These are phyloP conservation scores for Charina bottae DNA, from an alignment of 2,113 vertebrate species.

Conservation along the genomic window DNA sequence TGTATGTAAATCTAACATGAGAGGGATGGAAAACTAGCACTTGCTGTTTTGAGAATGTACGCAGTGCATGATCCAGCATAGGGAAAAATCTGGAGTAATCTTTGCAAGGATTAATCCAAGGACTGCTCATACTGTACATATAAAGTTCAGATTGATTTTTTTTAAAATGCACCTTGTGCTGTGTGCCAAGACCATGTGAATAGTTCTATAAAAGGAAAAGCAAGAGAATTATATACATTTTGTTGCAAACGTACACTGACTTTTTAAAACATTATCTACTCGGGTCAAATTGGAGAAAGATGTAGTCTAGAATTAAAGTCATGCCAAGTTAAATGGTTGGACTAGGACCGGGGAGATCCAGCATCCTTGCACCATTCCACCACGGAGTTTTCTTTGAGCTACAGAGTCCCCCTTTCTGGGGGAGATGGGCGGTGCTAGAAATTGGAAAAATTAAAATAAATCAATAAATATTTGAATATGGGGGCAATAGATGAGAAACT, in stretches of 20 bases:
- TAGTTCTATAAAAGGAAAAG: background rate
- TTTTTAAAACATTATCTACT: background rate
- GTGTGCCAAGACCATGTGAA: background rate
- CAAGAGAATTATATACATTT: background rate
- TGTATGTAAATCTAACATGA: no score
- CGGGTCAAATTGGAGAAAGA: background rate
- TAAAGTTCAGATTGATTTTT: background rate
- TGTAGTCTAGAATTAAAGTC: background rate
- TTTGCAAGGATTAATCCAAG: background rate
- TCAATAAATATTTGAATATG: background rate
- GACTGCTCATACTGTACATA: background rate
- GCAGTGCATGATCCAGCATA: background rate
- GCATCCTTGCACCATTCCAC: background rate
- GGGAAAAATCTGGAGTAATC: background rate
- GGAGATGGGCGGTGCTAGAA: no score
- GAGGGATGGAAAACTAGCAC: no score
- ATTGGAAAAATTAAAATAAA: no score
- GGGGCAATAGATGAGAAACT: background rate
- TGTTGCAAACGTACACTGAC: background rate
- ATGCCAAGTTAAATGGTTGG: background rate
- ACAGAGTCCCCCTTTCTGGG: no score
- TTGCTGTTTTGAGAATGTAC: no score
- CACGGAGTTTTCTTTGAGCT: background rate
- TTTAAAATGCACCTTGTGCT: background rate
- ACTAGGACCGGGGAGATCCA: background rate